Conservation (phyloP, 2,113 vertebrate species). For the Cygnus buccinator region DNA sequence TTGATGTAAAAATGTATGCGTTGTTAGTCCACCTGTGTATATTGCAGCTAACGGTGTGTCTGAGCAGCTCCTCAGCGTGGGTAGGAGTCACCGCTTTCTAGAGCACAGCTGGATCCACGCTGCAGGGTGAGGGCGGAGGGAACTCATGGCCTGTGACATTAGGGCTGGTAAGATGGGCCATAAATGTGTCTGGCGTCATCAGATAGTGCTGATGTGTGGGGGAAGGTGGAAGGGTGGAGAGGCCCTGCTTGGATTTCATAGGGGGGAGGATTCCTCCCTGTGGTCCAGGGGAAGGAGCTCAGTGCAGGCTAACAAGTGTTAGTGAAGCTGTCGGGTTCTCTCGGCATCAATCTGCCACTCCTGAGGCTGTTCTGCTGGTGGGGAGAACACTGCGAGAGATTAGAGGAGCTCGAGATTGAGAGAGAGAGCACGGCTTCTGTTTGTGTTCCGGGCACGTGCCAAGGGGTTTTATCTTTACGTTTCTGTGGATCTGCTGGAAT, state of each 20-base stretch:
- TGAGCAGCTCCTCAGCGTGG: background rate
- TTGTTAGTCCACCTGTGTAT: background rate
- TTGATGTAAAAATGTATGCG: background rate
- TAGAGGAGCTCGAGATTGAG: background rate
- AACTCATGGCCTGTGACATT: background rate
- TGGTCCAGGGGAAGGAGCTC: background rate
- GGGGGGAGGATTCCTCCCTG: fast-evolving
- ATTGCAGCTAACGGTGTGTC: background rate
- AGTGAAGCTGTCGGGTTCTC: background rate
- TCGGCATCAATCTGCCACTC: background rate
- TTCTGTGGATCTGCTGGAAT: background rate
- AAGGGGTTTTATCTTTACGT: background rate
- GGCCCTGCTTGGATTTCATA: background rate
- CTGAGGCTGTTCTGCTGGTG: background rate
- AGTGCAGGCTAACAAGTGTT: background rate
- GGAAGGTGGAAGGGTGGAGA: background rate
- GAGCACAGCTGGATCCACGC: background rate
- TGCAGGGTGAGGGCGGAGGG: background rate
- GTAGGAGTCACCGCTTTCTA: background rate
- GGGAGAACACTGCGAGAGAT: background rate
- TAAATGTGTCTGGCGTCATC: too few species aligned
- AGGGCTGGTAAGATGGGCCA: background rate
- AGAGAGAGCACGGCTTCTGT: background rate
- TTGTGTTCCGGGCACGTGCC: background rate
- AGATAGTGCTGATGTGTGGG: fast-evolving